These are phyloP conservation scores for Ips typographus DNA, from an alignment of 1,140 invertebrate genomes.

Conservation along the genomic window DNA sequence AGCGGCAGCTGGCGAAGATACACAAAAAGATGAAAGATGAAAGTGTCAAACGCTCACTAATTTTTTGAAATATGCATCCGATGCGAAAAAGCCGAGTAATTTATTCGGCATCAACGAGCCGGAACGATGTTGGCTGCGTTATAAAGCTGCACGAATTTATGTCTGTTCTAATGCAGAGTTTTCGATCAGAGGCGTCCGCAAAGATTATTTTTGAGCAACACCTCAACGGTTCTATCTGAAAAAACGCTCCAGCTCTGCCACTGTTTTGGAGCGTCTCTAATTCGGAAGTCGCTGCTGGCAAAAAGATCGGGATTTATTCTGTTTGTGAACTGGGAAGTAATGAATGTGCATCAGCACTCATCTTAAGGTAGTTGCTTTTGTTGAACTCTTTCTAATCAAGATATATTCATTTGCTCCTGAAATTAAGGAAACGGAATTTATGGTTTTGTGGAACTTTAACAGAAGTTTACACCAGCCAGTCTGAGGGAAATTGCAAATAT, in stretches of 20 bases:
- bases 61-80: conserved; percentile 34
- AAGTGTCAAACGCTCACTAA: conserved; percentile 34
- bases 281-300: conserved; percentile 14
- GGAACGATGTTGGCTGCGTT: conserved; percentile 28
- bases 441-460: no score
- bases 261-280: conserved; percentile 11
- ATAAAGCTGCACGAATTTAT: conserved; percentile 32
- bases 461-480: no score
- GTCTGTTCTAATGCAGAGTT: conserved; percentile 19
- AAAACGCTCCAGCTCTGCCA: background rate
- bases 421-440: conserved; percentile 17
- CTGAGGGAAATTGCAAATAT: no score
- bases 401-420: conserved; percentile 11
- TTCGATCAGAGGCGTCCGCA: background rate
- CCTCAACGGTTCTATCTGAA: background rate
- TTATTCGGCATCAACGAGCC: conserved; percentile 32
- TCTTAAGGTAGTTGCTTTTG: conserved; percentile 16
- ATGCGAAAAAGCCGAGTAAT: conserved; percentile 32
- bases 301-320: conserved; percentile 29
- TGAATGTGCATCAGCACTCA: conserved; percentile 29
- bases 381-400: conserved; percentile 21
- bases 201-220: background rate
- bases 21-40: conserved; percentile 26
- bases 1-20: conserved; percentile 4
- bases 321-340: conserved; percentile 26